phyloP scores from a whole-genome alignment of 2,888 invertebrate genomes.

The Amorpha juglandis region DNA sequence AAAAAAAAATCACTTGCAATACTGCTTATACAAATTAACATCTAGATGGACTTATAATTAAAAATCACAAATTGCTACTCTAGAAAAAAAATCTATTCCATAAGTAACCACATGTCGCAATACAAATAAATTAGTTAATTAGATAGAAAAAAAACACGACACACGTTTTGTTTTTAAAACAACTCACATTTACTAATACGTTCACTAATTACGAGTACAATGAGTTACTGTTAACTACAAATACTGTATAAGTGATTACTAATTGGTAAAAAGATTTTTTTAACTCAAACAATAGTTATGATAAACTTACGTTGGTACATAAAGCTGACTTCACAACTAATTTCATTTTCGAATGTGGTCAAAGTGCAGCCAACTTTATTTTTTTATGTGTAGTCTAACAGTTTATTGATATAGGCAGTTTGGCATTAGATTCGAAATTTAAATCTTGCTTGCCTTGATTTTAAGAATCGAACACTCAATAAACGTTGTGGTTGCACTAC shows the following conservation, averaged over 20 bases:
- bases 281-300: conserved; percentile 6
- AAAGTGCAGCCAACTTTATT: not conserved
- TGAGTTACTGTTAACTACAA: not conserved
- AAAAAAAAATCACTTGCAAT: too few relatives aligned
- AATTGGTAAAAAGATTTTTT: not conserved
- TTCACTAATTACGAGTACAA: conserved; percentile 3
- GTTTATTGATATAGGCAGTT: not conserved
- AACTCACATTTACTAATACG: conserved; percentile 14
- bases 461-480: too few relatives aligned
- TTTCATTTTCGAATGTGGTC: not conserved
- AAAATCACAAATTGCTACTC: too few relatives aligned
- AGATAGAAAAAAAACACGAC: conserved; percentile 6
- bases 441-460: not conserved
- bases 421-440: not conserved
- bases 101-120: conserved; percentile 2
- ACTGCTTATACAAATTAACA: too few relatives aligned
- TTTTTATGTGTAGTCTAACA: not conserved
- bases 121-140: not conserved
- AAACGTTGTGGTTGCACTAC: too few relatives aligned
- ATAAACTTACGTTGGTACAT: conserved; percentile 5
- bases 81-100: too few relatives aligned
- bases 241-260: conserved; percentile 21
- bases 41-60: too few relatives aligned
- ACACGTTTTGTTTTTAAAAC: conserved; percentile 14
- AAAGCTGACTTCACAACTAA: conserved; percentile 5